Evolutionary conservation across 2,113 vertebrate genomes (phyloP), one percentile per base, ranked within the genome.

Genomic region (Lasiurus cinereus): DNA sequence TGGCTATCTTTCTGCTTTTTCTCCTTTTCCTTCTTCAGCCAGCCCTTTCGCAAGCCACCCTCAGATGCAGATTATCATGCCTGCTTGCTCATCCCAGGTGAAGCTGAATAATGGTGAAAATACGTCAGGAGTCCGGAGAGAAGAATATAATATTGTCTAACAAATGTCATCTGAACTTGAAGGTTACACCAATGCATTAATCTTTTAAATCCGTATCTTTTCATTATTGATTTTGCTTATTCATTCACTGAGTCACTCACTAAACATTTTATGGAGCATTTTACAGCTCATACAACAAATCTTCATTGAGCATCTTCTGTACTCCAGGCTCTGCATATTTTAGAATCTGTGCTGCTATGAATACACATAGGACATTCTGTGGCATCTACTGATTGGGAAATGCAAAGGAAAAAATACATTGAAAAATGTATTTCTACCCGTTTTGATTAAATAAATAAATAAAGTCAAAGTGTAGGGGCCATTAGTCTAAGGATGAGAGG

Each of bases 161-260:
- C 66, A 83, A 83, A 79, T 27, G n/a, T 36, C n/a, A 77, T 22
- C 3, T 90, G 82, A 90, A 54, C 52, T 31, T 36, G 70, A 93
- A 36, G 16, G 21, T 16, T 80, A 90, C 0, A 2, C 19, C 5
- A 77, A 77, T 6, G 2, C 13, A 83, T 59, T 52, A 13, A 73
- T 83, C 21, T 91, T 87, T 84, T 64, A 93, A 80, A 88, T 93
- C 10, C 59, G 29, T 82, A 72, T 52, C 67, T 95, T 93, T 85
- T 39, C 67, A 92, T 43, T 13, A 43, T 43, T 62, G 66, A 73
- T 22, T 77, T 70, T 94, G 5, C 6, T 73, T 9, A 56, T 78
- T 78, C 36, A 39, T 19, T 69, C 43, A 52, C 36, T 62, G 52
- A 72, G 18, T 77, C 52, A 80, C 39, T 87, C 82, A 85, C 14